Base-by-base conservation (phyloP, 2,888 invertebrate genomes). In the Diaprepes abbreviatus region DNA sequence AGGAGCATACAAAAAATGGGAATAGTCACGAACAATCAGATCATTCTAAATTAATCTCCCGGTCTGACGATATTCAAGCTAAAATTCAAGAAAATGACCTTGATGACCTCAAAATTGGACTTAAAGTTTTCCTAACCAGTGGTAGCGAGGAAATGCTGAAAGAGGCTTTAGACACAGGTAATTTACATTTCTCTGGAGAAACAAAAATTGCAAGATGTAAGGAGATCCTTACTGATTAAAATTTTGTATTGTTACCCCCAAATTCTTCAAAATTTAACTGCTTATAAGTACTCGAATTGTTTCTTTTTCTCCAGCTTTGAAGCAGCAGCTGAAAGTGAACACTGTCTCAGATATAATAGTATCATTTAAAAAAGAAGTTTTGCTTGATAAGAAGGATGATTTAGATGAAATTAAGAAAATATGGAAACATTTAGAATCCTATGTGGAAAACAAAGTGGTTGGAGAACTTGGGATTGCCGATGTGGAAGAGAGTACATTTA, bases 391-490 rank as follows among this genome's bases (percentile, higher is more conserved):
- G 59, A 70, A 70, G 62, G 78, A 79, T 71, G 74, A 79, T 71
- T 80, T 94, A 19, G 87, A 89, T 0, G 88, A 89, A 19, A 88
- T 97, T 59, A 89, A 93, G 80, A 86, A 88, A 9, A 86, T 95
- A 58, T 97, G 97, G 96, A 85, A 83, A 28, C 87, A 89, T 0
- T 83, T 96, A 16, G 95, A 97, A 81, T 87, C 89, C 19, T 92
- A 91, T 75, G 91, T 92, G 0, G 81, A 85, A 10, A 81, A 82
- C 79, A 89, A 88, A 85, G 89, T 94, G 77, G 78, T 91, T 3
- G 86, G 87, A 12, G 91, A 92, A 77, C 86, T 96, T 24, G 97
- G 97, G 31, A 89, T 97, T 35, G 93, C 96, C 1, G 97, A 97
- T 84, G 88, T 97, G n/a, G 95, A 95, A 74, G 93, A 93, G 21